Percentiles rank a stretch among this genome's conserved stretches.
Conservation (phyloP, 30 jellyfish, hydroid and myxozoan genomes). For the Turritopsis dohrnii region DNA sequence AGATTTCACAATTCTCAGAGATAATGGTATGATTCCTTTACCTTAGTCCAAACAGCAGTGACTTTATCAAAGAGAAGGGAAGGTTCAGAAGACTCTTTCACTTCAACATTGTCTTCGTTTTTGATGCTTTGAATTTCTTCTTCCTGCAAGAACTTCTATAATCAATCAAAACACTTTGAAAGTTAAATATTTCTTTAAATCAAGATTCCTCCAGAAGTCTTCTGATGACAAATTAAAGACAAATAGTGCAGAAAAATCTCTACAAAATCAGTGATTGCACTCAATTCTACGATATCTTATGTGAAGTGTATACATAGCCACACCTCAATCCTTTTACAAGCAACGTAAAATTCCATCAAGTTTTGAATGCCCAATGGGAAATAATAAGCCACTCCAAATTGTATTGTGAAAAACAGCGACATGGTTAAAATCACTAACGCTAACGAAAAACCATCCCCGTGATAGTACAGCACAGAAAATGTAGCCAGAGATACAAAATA, state of each 20-base stretch:
- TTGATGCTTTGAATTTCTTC: slow-evolving; percentile 26
- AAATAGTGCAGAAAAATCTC: too few relatives aligned
- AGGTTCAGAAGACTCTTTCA: slow-evolving; percentile 7
- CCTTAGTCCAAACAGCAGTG: slow-evolving; percentile 12
- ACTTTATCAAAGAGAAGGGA: not conserved
- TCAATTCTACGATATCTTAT: too few relatives aligned
- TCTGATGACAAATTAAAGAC: too few relatives aligned
- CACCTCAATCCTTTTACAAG: slow-evolving; percentile 55
- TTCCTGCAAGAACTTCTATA: slow-evolving; percentile 52
- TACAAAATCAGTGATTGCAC: too few relatives aligned
- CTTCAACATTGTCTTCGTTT: slow-evolving; percentile 17
- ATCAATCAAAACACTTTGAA: too few relatives aligned
- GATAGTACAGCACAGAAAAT: slow-evolving; percentile 33
- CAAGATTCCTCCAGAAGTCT: too few relatives aligned
- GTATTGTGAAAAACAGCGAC: slow-evolving; percentile 37
- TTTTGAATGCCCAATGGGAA: slow-evolving; percentile 45
- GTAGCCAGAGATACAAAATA: slow-evolving; percentile 53
- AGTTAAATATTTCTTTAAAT: too few relatives aligned
- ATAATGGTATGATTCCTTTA: too few relatives aligned
- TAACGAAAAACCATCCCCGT: slow-evolving; percentile 33
- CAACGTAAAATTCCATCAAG: slow-evolving; percentile 36
- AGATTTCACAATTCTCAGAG: too few relatives aligned
- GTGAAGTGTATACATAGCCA: too few relatives aligned
- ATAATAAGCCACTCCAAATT: slow-evolving; percentile 21
- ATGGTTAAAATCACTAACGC: slow-evolving; percentile 39